phyloP scores from a whole-genome alignment of 1,140 invertebrate genomes.

The Lepidotrigona ventralis region DNA sequence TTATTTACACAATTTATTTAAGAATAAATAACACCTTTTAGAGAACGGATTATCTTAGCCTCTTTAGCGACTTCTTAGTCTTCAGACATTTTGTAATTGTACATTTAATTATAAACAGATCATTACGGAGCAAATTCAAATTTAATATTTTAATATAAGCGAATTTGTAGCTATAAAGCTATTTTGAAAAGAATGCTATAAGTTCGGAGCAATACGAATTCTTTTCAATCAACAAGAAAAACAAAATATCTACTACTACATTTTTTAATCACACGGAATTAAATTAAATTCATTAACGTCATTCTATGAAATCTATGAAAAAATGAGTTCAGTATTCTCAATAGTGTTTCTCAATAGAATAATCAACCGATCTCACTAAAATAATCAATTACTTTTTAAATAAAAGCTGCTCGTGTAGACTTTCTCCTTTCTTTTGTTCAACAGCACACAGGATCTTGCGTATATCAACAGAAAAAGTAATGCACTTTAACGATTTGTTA shows the following conservation, averaged over 20 bases:
- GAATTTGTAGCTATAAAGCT: no score
- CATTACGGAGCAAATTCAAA: neutral
- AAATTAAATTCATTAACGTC: neutral
- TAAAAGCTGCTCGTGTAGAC: neutral
- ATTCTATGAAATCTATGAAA: neutral
- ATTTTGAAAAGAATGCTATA: no score
- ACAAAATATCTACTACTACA: neutral
- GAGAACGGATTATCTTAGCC: neutral
- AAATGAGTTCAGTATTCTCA: neutral
- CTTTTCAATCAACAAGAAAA: no score
- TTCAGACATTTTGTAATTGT: neutral
- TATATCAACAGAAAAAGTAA: neutral
- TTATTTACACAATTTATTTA: neutral
- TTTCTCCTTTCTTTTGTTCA: constrained; percentile 1
- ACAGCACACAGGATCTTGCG: no score
- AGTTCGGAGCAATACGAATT: no score
- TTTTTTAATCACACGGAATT: neutral
- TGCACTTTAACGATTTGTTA: neutral
- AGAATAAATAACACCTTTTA: neutral
- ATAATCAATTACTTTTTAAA: neutral
- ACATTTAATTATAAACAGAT: neutral
- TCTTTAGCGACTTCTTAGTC: neutral
- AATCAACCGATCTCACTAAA: neutral
- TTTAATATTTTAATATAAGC: neutral
- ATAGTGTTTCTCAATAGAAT: neutral